Evolutionary conservation across 2,888 invertebrate genomes (phyloP).

Genomic region (Silvanus unidentatus): DNA sequence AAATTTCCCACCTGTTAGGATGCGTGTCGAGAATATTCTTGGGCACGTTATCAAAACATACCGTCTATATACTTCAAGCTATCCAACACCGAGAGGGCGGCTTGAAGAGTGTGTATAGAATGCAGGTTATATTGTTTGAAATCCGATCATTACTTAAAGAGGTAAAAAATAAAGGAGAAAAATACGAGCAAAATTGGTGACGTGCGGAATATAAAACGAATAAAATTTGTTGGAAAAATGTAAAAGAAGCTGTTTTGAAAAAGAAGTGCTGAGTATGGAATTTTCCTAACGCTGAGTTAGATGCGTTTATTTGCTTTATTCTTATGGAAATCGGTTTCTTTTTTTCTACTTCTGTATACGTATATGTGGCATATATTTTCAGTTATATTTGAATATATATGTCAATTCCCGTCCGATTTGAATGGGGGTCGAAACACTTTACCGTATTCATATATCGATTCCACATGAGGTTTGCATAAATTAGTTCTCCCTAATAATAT

Average conservation of each 20-base stretch:
- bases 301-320: slow-evolving; percentile 28
- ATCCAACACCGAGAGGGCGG: no score
- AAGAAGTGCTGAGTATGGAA: slow-evolving; percentile 23
- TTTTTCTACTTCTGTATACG: slow-evolving; percentile 23
- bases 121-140: slow-evolving; percentile 7
- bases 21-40: no score
- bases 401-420: slow-evolving; percentile 19
- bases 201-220: slow-evolving; percentile 24
- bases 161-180: slow-evolving; percentile 8
- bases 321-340: slow-evolving; percentile 24
- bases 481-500: slow-evolving; percentile 9
- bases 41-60: no score
- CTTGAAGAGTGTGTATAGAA: no score
- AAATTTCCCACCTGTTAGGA: no score
- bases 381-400: slow-evolving; percentile 26
- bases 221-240: slow-evolving; percentile 20
- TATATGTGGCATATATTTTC: slow-evolving; percentile 23
- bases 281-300: slow-evolving; percentile 25
- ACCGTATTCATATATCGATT: slow-evolving; percentile 13
- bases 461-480: slow-evolving; percentile 17
- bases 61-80: no score
- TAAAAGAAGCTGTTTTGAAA: slow-evolving; percentile 14
- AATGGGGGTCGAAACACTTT: slow-evolving; percentile 16
- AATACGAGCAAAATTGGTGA: slow-evolving; percentile 17
- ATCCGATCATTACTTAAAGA: slow-evolving; percentile 14